phyloP scores from a whole-genome alignment of 2,797 vertebrate species.

The Perodicticus potto region DNA sequence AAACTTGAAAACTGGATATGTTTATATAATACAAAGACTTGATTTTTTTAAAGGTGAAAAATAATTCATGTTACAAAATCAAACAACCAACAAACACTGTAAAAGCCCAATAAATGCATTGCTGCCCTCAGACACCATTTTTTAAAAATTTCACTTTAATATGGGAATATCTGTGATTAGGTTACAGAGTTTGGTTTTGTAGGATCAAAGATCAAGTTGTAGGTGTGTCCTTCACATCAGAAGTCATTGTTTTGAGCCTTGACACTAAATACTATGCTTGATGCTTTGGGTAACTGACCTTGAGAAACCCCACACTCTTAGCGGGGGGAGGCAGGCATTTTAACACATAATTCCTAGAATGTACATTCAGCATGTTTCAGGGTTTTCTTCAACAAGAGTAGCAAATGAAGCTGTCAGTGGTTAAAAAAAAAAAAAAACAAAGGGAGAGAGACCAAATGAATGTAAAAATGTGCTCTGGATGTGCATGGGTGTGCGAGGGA shows the following conservation, averaged over 20 bases:
- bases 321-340: neutral
- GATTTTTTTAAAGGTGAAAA: neutral
- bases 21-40: neutral
- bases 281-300: neutral
- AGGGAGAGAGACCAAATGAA: neutral
- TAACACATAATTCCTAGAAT: neutral
- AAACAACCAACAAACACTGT: neutral
- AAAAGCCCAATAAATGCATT: neutral
- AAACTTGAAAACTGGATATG: constrained; percentile 1
- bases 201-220: too few species aligned
- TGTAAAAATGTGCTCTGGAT: neutral
- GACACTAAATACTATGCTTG: neutral
- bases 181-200: too few species aligned
- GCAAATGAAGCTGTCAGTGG: neutral
- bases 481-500: neutral
- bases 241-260: neutral
- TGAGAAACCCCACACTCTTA: neutral
- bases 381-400: neutral
- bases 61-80: neutral
- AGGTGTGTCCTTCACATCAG: too few species aligned
- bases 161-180: too few species aligned
- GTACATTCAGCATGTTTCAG: neutral
- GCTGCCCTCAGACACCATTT: neutral
- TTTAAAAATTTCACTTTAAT: too few species aligned
- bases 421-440: neutral